These are phyloP conservation scores for Rotaria socialis DNA, from an alignment of 2,888 invertebrate genomes.

Conservation along the genomic window DNA sequence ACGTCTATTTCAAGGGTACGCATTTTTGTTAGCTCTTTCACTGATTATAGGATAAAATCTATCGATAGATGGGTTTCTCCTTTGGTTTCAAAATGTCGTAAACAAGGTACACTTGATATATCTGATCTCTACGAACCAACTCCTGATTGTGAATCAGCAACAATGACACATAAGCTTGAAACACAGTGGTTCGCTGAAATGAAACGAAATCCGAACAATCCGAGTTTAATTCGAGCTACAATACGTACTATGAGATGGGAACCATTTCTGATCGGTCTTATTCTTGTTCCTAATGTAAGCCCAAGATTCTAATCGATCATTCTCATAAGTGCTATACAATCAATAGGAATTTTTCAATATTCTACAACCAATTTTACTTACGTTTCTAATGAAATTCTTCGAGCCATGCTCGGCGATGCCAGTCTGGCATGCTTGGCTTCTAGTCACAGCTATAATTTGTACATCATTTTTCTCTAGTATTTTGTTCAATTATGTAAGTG, in stretches of 20 bases:
- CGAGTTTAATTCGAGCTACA: not conserved
- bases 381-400: not conserved
- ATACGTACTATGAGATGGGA: not conserved
- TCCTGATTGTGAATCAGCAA: too few relatives aligned
- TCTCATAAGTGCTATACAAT: too few relatives aligned
- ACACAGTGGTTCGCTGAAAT: not conserved
- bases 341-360: too few relatives aligned
- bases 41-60: too few relatives aligned
- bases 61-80: too few relatives aligned
- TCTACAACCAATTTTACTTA: not conserved
- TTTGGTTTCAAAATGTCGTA: too few relatives aligned
- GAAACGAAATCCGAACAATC: not conserved
- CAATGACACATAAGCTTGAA: too few relatives aligned
- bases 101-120: too few relatives aligned
- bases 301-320: too few relatives aligned
- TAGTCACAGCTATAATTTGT: not conserved
- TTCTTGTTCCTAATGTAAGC: not conserved
- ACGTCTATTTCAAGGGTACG: too few relatives aligned
- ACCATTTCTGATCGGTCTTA: not conserved
- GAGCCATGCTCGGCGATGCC: not conserved
- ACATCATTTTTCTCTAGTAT: not conserved
- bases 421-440: not conserved
- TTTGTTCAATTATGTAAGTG: not conserved
- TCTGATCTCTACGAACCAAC: too few relatives aligned
- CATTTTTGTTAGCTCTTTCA: too few relatives aligned